Evolutionary conservation across 2,888 invertebrate genomes (phyloP).

Genomic region (Harpalus rufipes): DNA sequence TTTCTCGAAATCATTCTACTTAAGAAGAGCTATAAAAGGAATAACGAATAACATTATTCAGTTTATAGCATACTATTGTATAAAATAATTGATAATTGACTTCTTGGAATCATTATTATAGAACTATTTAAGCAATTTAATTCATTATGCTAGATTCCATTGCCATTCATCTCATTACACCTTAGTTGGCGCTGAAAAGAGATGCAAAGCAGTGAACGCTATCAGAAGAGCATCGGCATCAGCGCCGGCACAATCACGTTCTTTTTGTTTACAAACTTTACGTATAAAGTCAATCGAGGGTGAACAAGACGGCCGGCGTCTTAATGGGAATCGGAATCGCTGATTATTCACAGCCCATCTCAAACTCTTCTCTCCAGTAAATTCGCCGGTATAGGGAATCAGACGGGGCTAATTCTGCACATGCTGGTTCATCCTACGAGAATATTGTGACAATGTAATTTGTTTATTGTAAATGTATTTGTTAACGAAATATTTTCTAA

Average conservation of each 20-base stretch:
- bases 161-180: constrained; percentile 24
- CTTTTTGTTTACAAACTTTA: constrained; percentile 75
- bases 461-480: too few relatives aligned
- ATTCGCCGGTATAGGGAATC: too few relatives aligned
- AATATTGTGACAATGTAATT: too few relatives aligned
- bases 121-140: constrained; percentile 16
- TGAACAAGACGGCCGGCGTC: constrained; percentile 70
- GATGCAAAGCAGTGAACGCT: constrained; percentile 8
- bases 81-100: too few relatives aligned
- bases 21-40: too few relatives aligned
- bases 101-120: too few relatives aligned
- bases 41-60: too few relatives aligned
- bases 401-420: too few relatives aligned
- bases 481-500: too few relatives aligned
- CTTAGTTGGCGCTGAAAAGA: constrained; percentile 20
- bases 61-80: too few relatives aligned
- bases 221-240: not conserved
- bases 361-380: not conserved
- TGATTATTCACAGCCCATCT: constrained; percentile 73
- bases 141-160: not conserved
- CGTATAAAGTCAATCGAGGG: constrained; percentile 73
- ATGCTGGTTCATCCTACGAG: too few relatives aligned
- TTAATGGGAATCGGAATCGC: constrained; percentile 73
- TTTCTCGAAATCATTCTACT: too few relatives aligned
- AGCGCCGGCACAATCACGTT: constrained; percentile 70